These are phyloP conservation scores for Leptinotarsa juncta DNA, from an alignment of 2,888 invertebrate species.

Conservation along the genomic window DNA sequence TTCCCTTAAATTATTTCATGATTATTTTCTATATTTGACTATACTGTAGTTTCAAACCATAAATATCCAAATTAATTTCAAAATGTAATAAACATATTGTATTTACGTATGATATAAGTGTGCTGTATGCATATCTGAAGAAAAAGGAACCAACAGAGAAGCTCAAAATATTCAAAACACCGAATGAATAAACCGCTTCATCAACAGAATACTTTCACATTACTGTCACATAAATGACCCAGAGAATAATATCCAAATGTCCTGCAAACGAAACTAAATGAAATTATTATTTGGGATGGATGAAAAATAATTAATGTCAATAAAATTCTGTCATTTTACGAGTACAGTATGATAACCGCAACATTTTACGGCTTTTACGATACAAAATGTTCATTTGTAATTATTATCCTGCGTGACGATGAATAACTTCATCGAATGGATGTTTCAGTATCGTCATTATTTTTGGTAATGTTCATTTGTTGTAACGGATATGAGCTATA, in stretches of 20 bases:
- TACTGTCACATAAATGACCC: background rate
- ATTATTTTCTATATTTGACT: no score
- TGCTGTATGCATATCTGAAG: no score
- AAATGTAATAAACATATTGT: no score
- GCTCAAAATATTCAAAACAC: no score
- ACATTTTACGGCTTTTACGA: slow-evolving; percentile 6
- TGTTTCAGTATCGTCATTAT: background rate
- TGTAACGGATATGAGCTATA: background rate
- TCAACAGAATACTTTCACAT: background rate
- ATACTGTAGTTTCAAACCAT: no score
- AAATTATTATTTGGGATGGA: slow-evolving; percentile 4
- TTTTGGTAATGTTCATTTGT: background rate
- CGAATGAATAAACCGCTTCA: background rate
- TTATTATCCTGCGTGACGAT: slow-evolving; percentile 11
- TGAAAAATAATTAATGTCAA: slow-evolving; percentile 3
- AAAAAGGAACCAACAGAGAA: no score
- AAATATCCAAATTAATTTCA: no score
- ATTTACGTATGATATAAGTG: no score
- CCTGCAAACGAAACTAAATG: background rate
- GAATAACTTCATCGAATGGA: background rate
- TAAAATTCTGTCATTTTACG: background rate
- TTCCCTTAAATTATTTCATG: no score
- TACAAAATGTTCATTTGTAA: slow-evolving; percentile 6
- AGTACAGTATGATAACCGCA: background rate
- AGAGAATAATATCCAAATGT: background rate